Percentiles rank a stretch among this genome's conserved stretches.
phyloP scores from a whole-genome alignment of 2,113 vertebrate genomes.

The Galeopterus variegatus region DNA sequence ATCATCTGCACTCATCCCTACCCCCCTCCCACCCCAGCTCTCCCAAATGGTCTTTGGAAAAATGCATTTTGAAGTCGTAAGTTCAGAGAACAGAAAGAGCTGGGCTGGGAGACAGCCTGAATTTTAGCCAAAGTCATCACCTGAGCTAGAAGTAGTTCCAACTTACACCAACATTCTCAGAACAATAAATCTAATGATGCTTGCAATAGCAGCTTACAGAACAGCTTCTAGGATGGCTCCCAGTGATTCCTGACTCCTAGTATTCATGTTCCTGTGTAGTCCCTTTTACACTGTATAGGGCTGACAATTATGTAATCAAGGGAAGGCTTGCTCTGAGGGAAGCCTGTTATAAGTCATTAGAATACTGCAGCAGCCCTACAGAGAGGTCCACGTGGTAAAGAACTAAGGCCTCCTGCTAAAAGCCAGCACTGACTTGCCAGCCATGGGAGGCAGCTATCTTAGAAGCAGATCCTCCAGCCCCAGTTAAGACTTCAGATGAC shows the following conservation, averaged over 20 bases:
- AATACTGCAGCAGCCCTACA: neutral
- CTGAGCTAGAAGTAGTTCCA: constrained; percentile 26
- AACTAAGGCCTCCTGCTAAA: neutral
- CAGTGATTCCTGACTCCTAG: neutral
- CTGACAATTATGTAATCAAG: neutral
- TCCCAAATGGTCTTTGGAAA: constrained; percentile 7
- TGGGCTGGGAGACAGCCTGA: neutral
- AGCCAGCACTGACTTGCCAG: neutral
- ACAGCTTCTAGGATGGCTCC: neutral
- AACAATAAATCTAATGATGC: constrained; percentile 12
- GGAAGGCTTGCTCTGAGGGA: neutral
- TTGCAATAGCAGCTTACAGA: neutral
- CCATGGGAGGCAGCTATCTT: neutral
- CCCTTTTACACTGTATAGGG: neutral
- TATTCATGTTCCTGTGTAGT: neutral
- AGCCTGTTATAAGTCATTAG: neutral
- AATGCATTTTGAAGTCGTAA: constrained; percentile 24
- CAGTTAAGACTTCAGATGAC: neutral
- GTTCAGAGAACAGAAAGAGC: constrained; percentile 55
- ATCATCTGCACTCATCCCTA: neutral
- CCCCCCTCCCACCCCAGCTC: neutral
- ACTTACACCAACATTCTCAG: constrained; percentile 25
- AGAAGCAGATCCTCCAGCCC: neutral
- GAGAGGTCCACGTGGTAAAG: neutral
- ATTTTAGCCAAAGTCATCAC: constrained; percentile 48